Base-by-base conservation (phyloP, 2,797 vertebrate species). In the Periparus ater region DNA sequence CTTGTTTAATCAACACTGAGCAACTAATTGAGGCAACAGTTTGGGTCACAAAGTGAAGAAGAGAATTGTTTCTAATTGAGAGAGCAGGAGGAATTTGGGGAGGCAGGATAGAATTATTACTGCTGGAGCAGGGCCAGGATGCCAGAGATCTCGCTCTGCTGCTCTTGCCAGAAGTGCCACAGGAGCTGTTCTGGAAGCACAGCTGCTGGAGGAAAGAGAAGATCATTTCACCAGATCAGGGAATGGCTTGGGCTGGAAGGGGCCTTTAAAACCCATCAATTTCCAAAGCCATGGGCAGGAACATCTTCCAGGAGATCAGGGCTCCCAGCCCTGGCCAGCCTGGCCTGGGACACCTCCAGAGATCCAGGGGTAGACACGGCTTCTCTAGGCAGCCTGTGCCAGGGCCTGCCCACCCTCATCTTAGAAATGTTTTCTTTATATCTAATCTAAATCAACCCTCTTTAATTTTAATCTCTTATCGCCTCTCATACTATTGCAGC, bases 1-100 rank as follows among this genome's bases (percentile, higher is more conserved):
- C 77, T 93, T 94, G 96, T 95, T 97, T 95, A 97, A 93, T 95
- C 92, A 96, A 94, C 88, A 78, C 27, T 27, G 82, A 55, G 67
- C 61, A 77, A 66, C 91, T 93, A 81, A 94, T 85, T 6, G 44
- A 94, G 75, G 68, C 82, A 94, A 92, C 60, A 22, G 30, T 70
- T 93, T 91, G 74, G 92, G 78, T 62, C 91, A 77, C 32, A 76
- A 81, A 88, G 47, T 76, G 84, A 92, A 62, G 51, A 81, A 83
- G 66, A 68, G 84, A 93, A 96, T 89, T 55, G 73, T 88, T 77
- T 73, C 73, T 90, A 91, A 94, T 44, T 58, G 95, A 80, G 85
- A 84, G 38, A 65, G 62, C 1, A 6, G 78, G 78, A 91, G 72
- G 72, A 83, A 89, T 93, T 42, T 92, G 62, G 75, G 85, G 71